A percentile compares a stretch with the other conserved stretches of the same genome.
phyloP scores from a whole-genome alignment of 2,797 vertebrate genomes.

The Apogon hyalosoma region DNA sequence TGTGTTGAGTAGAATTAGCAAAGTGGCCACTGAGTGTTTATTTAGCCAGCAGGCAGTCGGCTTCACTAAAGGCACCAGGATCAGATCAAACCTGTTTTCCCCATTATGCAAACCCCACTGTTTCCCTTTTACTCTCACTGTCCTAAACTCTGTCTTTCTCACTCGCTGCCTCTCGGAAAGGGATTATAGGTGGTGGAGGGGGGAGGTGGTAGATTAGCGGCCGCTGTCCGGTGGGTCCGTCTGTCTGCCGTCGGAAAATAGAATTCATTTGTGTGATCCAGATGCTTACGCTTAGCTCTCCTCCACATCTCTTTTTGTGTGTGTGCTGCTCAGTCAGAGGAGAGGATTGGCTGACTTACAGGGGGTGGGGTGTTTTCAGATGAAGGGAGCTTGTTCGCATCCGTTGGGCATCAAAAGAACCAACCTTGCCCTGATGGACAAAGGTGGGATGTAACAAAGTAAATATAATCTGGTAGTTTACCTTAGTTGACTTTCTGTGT shows the following conservation, averaged over 20 bases:
- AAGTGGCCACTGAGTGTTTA: constrained; percentile 74
- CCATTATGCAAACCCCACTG: constrained; percentile 44
- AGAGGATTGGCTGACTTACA: constrained; percentile 60
- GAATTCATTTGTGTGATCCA: constrained; percentile 85
- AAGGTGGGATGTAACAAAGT: no score
- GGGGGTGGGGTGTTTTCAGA: constrained; percentile 7
- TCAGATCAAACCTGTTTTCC: constrained; percentile 64
- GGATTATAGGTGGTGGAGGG: constrained; percentile 74
- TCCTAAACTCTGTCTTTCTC: constrained; percentile 48
- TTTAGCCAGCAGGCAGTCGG: constrained; percentile 52
- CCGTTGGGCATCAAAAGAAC: constrained; percentile 71
- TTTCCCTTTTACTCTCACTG: constrained; percentile 17
- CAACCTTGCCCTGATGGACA: constrained; percentile 53
- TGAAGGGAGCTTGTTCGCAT: constrained; percentile 63
- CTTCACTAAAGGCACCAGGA: constrained; percentile 54
- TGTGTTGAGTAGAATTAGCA: constrained; percentile 65
- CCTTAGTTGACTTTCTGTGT: no score
- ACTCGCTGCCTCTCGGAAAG: constrained; percentile 48
- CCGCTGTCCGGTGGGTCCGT: constrained; percentile 67
- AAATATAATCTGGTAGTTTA: no score
- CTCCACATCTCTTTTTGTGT: constrained; percentile 42
- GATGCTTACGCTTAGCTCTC: constrained; percentile 77
- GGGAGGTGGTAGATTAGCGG: constrained; percentile 75
- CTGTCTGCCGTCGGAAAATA: constrained; percentile 83
- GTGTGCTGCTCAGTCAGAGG: constrained; percentile 60